A percentile compares a stretch with the other conserved stretches of the same genome.
These are phyloP conservation scores for Heliconius hortense DNA, from an alignment of 2,888 invertebrate genomes.

Conservation along the genomic window DNA sequence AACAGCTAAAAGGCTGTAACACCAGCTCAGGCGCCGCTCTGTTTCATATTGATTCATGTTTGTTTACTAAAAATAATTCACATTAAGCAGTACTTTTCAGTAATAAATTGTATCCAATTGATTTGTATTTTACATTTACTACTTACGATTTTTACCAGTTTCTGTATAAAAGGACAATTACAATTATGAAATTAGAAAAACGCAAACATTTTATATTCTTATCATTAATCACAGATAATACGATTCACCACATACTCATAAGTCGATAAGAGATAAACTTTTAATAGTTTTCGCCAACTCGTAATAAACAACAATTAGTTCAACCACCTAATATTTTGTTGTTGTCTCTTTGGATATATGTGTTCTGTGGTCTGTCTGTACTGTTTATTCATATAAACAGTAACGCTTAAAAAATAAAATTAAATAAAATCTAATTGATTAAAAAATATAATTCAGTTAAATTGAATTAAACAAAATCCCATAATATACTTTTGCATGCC, in stretches of 20 bases:
- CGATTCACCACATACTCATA: background rate
- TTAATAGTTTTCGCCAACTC: background rate
- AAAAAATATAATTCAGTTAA: background rate
- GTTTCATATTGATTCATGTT: slow-evolving; percentile 72
- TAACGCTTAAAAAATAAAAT: background rate
- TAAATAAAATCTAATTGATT: background rate
- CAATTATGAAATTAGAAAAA: background rate
- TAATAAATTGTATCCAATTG: background rate
- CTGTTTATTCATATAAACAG: too few relatives aligned
- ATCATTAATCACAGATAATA: slow-evolving; percentile 11
- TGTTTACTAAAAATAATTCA: background rate
- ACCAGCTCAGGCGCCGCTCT: slow-evolving; percentile 66
- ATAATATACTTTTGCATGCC: background rate
- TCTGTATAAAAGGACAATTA: background rate
- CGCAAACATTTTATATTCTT: background rate
- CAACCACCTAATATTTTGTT: background rate
- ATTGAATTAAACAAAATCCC: background rate
- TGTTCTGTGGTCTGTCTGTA: background rate
- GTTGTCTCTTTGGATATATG: background rate
- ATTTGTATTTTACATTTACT: background rate
- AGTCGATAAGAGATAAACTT: background rate
- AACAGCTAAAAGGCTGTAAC: slow-evolving; percentile 61
- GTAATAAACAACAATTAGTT: too few relatives aligned
- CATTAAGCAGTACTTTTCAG: background rate
- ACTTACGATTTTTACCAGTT: background rate